Base-by-base conservation (phyloP, 1,140 invertebrate species). In the Dendroctonus valens region DNA sequence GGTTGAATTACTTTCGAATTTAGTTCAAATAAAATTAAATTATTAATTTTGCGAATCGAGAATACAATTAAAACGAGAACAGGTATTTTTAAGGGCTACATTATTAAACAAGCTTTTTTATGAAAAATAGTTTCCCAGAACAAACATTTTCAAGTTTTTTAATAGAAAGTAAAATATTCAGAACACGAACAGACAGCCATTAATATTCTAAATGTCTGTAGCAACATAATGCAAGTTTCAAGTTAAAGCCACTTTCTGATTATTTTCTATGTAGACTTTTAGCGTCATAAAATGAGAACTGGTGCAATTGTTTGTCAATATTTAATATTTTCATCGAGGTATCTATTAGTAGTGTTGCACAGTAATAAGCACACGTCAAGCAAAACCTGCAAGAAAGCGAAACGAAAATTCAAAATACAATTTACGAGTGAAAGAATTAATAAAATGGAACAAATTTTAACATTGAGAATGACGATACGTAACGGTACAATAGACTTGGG, bases 191-290 rank as follows among this genome's bases (percentile, higher is more conserved):
- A 11, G 8, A 9, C 8, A 12, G 42, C 8, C 8, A 46, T 46
- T 46, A 46, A 46, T 46, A 46, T 46, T 46, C 12, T 11, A 3
- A 9, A 46, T 9, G 12, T 46, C 8, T 46, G 8, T 46, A 46
- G 12, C 42, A 46, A 44, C 42, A 46, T 11, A 46, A 46, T 46
- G 42, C 42, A 46, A 46, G 12, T 9, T 46, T 46, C 42, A 46
- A 4, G 8, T 46, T 46, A 46, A 46, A 46, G 8, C 12, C 12
- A 11, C 42, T 46, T 11, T 46, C 12, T 12, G 42, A 11, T 46
- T 5, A 46, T 2, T 46, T 9, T 46, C 12, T 11, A 11, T 46
- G 12, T 4, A 46, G 8, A 46, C 4, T 46, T 46, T 11, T 46
- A 46, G 42, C 42, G 12, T 11, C 4, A 46, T 11, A 46, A 11